These are phyloP conservation scores for Melanostoma scalare DNA, from an alignment of 2,888 invertebrate species.

Conservation along the genomic window DNA sequence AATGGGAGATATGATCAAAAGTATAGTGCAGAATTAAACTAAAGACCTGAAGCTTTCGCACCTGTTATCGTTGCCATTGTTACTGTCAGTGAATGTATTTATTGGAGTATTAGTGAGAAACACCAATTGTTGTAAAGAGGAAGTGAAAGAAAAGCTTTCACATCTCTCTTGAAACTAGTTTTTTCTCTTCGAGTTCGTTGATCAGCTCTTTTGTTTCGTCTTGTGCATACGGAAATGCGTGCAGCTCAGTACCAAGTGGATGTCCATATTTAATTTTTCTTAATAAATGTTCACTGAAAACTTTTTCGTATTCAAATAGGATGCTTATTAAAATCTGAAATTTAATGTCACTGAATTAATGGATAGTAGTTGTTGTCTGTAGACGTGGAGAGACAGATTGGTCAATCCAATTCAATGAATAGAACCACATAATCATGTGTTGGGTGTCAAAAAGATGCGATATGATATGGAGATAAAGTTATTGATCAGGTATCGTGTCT, in stretches of 20 bases:
- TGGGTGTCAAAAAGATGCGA: too few relatives aligned
- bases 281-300: conserved; percentile 50
- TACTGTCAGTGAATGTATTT: conserved; percentile 1
- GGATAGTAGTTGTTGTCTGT: conserved; percentile 12
- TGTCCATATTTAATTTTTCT: conserved; percentile 15
- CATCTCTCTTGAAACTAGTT: conserved; percentile 6
- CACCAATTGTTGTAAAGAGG: conserved; percentile 17
- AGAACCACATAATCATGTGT: too few relatives aligned
- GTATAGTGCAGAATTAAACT: conserved; percentile 23
- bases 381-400: background rate
- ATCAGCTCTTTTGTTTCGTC: conserved; percentile 50
- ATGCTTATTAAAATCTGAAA: conserved; percentile 37
- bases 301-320: conserved; percentile 55
- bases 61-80: conserved; percentile 8
- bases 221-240: background rate
- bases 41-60: conserved; percentile 45
- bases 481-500: too few relatives aligned
- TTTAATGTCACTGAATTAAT: conserved; percentile 55
- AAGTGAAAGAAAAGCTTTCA: conserved; percentile 56
- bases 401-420: background rate
- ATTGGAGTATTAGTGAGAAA: conserved; percentile 18
- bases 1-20: conserved; percentile 34
- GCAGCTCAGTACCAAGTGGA: too few relatives aligned
- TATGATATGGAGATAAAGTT: too few relatives aligned
- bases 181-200: conserved; percentile 42